Conservation (phyloP, 1,140 invertebrate species). For the Oppia nitens region DNA sequence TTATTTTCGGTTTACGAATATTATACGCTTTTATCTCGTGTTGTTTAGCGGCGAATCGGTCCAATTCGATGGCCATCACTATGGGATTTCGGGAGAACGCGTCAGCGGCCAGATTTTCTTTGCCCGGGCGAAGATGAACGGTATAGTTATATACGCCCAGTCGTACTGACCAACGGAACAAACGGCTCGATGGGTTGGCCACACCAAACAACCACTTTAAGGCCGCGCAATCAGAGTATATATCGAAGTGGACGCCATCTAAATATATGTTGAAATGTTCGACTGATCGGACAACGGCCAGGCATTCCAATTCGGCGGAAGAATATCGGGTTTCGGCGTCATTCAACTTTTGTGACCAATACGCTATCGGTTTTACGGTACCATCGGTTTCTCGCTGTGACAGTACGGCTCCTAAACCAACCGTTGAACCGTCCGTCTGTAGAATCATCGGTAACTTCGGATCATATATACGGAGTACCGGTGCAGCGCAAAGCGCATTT, state of each 20-base stretch:
- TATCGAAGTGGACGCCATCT: conserved; percentile 22
- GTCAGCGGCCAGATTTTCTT: not conserved
- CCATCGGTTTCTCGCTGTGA: conserved; percentile 4
- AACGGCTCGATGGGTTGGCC: not conserved
- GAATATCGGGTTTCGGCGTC: conserved; percentile 14
- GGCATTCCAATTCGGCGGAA: conserved; percentile 19
- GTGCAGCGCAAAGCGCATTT: conserved; percentile 23
- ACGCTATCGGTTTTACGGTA: conserved; percentile 14
- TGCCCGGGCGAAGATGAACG: not conserved
- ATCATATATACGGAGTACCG: conserved; percentile 18
- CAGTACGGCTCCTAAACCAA: conserved; percentile 15
- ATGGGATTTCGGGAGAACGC: not conserved
- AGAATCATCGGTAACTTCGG: conserved; percentile 9
- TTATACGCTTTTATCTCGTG: too few species aligned
- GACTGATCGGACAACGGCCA: conserved; percentile 21
- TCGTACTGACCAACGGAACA: not conserved
- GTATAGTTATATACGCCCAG: not conserved
- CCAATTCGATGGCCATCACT: too few species aligned
- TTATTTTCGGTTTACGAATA: too few species aligned
- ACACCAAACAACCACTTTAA: not conserved
- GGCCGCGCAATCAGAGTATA: conserved; percentile 22
- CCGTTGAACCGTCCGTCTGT: conserved; percentile 15
- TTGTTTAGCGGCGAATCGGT: too few species aligned
- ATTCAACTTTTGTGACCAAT: conserved; percentile 13
- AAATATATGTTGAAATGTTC: conserved; percentile 24